phyloP scores from a whole-genome alignment of 2,113 vertebrate species.

The Pachyramphus minor region DNA sequence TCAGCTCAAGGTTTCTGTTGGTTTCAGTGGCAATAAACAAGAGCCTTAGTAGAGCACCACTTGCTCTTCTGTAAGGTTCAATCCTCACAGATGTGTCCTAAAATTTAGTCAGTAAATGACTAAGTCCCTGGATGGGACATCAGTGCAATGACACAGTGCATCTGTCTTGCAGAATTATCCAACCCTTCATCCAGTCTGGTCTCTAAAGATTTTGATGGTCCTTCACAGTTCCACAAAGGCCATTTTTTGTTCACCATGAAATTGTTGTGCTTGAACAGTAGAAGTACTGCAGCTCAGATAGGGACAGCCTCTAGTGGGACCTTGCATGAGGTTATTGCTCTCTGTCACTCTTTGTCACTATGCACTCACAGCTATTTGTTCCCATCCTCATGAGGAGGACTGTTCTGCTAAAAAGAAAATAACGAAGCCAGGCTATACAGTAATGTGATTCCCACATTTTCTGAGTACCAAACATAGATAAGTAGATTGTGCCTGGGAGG shows the following conservation, averaged over 20 bases:
- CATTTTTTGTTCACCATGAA: not conserved
- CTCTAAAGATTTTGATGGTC: not conserved
- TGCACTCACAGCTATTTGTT: not conserved
- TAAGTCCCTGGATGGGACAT: not conserved
- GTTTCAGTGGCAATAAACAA: not conserved
- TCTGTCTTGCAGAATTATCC: not conserved
- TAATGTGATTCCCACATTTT: not conserved
- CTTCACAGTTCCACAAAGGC: not conserved
- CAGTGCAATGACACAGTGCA: fast-evolving
- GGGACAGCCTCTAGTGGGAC: not conserved
- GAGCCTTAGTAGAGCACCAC: not conserved
- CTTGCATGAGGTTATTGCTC: fast-evolving
- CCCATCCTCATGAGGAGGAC: not conserved
- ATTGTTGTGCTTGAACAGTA: not conserved
- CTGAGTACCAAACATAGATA: not conserved
- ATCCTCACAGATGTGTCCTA: not conserved
- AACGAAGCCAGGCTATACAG: not conserved
- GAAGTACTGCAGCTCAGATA: not conserved
- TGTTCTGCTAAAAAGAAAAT: not conserved
- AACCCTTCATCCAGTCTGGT: not conserved
- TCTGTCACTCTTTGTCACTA: not conserved
- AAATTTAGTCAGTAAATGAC: not conserved
- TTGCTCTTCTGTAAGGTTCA: not conserved
- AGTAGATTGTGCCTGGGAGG: not conserved
- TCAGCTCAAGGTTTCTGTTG: not conserved